Evolutionary conservation across 2,113 vertebrate species (phyloP), one percentile per base, ranked within the genome.

Genomic region (Leuciscus idus): DNA sequence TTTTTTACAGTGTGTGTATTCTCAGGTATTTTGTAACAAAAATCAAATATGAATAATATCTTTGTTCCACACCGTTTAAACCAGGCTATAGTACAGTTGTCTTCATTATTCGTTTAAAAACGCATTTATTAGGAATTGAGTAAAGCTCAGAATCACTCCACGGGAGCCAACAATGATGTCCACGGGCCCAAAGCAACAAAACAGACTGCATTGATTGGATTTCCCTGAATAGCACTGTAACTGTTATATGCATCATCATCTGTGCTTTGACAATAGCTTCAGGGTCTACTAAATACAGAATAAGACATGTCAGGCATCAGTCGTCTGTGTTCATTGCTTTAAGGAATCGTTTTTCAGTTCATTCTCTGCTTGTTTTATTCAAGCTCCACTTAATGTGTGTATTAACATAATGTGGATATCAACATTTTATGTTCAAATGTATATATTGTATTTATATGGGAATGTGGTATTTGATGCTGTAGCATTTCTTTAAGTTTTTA

Each of bases 161-260:
- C 23, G 28, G 57, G 55, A 80, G 36, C 13, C 13, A 64, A 64
- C 4, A 46, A 46, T 61, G 75, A n/a, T 43, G 59, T 11, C 39
- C 78, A 64, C 78, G 28, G 36, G 28, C 26, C 26, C 28, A 68
- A 82, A 82, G 26, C 80, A 82, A 52, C 80, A 82, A n/a, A 50
- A 52, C 62, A 82, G 28, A 70, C 79, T 66, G 46, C 62, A 82
- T 23, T 70, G 62, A 68, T 82, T 70, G 62, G 46, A 82, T 82
- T 66, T 82, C 62, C 26, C 26, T 70, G 78, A 81, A 81, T 64
- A 81, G 59, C 17, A 52, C 21, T 52, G 36, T 81, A 30, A 43
- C 46, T 23, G 59, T 82, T 68, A 52, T 52, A 50, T 82, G 61
- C 62, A 82, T 82, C 62, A 70, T 70, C 46, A 57, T 57, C 55